These are phyloP conservation scores for Macrostomum cliftonense DNA, from an alignment of 2,888 invertebrate species.

Conservation along the genomic window DNA sequence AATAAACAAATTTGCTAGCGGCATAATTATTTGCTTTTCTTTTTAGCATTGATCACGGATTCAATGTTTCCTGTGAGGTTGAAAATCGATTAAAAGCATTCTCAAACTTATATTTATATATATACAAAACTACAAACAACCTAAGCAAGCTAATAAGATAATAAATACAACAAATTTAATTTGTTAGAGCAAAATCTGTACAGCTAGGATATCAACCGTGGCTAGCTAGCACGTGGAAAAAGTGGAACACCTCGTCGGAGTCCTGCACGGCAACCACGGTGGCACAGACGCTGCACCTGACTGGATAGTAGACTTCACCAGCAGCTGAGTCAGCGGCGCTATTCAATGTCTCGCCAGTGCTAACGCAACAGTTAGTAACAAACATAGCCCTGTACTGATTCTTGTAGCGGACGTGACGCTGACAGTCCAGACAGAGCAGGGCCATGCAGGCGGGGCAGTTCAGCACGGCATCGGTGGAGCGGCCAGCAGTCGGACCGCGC, in stretches of 20 bases:
- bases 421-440: constrained; percentile 45
- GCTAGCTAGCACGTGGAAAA: constrained; percentile 45
- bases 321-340: constrained; percentile 2
- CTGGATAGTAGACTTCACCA: constrained; percentile 40
- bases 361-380: constrained; percentile 41
- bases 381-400: constrained; percentile 47
- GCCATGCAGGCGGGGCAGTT: constrained; percentile 47
- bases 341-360: constrained; percentile 2
- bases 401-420: constrained; percentile 42
- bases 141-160: too few relatives aligned
- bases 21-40: too few relatives aligned
- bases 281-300: constrained; percentile 41
- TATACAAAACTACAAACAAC: too few relatives aligned
- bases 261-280: constrained; percentile 45
- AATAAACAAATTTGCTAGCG: too few relatives aligned
- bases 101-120: too few relatives aligned
- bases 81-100: too few relatives aligned
- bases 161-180: background rate
- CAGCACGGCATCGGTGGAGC: constrained; percentile 43
- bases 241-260: constrained; percentile 44
- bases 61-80: too few relatives aligned
- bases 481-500: too few relatives aligned
- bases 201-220: constrained; percentile 27
- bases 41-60: too few relatives aligned
- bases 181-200: too few relatives aligned